Evolutionary conservation across 53 echinoderm and acorn worm genomes (phyloP).

Genomic region (Echinarachnius parma): DNA sequence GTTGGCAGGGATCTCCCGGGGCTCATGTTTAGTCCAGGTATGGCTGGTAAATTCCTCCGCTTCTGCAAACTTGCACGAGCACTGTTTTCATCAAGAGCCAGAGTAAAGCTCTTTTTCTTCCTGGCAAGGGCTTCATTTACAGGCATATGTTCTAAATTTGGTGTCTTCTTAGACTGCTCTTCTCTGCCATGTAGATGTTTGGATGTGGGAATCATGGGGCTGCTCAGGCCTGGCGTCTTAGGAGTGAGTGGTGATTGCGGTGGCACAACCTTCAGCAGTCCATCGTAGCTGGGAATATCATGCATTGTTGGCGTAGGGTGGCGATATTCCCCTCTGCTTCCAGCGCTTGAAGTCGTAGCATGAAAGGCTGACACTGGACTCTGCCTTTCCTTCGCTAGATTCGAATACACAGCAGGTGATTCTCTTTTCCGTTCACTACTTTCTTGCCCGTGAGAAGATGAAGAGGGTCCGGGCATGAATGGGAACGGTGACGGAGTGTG

Average conservation of each 20-base stretch:
- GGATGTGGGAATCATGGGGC: conserved; percentile 36
- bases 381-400: conserved; percentile 1
- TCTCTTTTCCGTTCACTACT: conserved; percentile 15
- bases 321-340: not conserved
- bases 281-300: conserved; percentile 16
- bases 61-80: conserved; percentile 37
- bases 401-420: not conserved
- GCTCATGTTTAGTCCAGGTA: conserved; percentile 42
- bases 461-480: conserved; percentile 14
- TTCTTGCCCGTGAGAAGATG: not conserved
- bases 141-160: conserved; percentile 16
- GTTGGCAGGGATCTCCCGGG: conserved; percentile 27
- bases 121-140: conserved; percentile 39
- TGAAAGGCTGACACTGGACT: not conserved
- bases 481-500: conserved; percentile 25
- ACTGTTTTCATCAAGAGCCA: conserved; percentile 41
- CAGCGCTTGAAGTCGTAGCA: not conserved
- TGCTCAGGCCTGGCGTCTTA: conserved; percentile 23
- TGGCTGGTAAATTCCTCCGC: conserved; percentile 37
- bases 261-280: conserved; percentile 28
- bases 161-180: conserved; percentile 11
- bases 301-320: conserved; percentile 9
- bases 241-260: conserved; percentile 34
- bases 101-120: conserved; percentile 38
- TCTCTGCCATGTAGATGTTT: conserved; percentile 8